Conservation (phyloP, 2,888 invertebrate genomes). For the Nudaria mundana region DNA sequence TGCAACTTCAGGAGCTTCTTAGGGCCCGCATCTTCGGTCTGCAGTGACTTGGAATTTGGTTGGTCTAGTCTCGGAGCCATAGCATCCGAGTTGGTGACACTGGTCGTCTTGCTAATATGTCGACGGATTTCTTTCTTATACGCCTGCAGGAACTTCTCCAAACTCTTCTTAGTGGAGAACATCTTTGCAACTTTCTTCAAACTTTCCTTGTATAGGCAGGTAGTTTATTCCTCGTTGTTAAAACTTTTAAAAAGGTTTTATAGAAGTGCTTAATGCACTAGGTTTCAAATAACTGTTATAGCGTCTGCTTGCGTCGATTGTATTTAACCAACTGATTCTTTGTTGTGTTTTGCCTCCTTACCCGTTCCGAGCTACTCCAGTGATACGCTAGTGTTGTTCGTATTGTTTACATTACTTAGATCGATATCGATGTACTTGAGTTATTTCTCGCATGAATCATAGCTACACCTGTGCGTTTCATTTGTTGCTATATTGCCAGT, state of each 20-base stretch:
- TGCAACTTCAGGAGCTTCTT: conserved; percentile 77
- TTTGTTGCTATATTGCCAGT: too few relatives aligned
- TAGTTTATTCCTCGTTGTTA: conserved; percentile 6
- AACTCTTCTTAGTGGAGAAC: conserved; percentile 66
- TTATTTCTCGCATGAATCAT: too few relatives aligned
- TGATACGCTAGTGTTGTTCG: conserved; percentile 49
- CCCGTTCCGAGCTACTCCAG: conserved; percentile 62
- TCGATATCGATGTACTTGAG: conserved; percentile 62
- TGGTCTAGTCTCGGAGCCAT: conserved; percentile 77
- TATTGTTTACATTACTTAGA: conserved; percentile 69
- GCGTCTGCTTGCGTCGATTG: conserved; percentile 51
- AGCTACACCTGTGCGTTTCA: too few relatives aligned
- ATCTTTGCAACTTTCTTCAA: conserved; percentile 40
- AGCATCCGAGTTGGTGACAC: conserved; percentile 82
- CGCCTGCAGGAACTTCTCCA: conserved; percentile 61
- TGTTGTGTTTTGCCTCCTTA: conserved; percentile 73
- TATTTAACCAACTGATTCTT: conserved; percentile 72
- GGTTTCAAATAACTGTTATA: conserved; percentile 22
- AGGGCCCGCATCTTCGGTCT: conserved; percentile 61
- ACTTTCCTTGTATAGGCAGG: conserved; percentile 9
- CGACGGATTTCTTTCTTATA: conserved; percentile 72
- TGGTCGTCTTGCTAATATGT: conserved; percentile 82
- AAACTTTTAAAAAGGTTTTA: conserved; percentile 13
- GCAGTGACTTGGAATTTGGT: conserved; percentile 48
- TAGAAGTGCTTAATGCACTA: conserved; percentile 34